A percentile compares a stretch with the other conserved stretches of the same genome.
These are phyloP conservation scores for Tetrao urogallus DNA, from an alignment of 2,113 vertebrate genomes.

Conservation along the genomic window DNA sequence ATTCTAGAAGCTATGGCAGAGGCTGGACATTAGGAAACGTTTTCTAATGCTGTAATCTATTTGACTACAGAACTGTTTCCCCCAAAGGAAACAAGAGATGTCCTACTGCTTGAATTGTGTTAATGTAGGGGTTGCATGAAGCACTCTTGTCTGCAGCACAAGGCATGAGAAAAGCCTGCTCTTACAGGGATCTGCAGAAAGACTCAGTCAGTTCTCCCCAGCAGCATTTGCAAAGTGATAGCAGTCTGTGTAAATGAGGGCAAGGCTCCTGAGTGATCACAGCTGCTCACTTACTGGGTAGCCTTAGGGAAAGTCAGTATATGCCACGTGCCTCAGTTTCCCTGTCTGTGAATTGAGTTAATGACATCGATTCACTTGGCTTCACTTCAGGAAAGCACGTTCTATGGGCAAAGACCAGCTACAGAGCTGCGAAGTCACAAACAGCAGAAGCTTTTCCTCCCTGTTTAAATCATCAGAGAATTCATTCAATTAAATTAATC, in stretches of 20 bases:
- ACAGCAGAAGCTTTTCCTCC: background rate
- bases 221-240: background rate
- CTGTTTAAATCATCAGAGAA: background rate
- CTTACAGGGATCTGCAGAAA: background rate
- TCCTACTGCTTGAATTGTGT: conserved; percentile 44
- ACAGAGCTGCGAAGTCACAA: background rate
- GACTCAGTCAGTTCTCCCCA: background rate
- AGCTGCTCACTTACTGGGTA: background rate
- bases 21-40: conserved; percentile 33
- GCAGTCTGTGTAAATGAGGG: background rate
- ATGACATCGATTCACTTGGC: background rate
- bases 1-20: conserved; percentile 38
- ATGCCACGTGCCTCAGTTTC: background rate
- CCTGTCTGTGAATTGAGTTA: background rate
- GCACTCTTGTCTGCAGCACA: background rate
- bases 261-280: background rate
- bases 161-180: background rate
- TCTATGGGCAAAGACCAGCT: background rate
- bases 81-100: conserved; percentile 39
- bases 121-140: conserved; percentile 4
- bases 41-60: conserved; percentile 51
- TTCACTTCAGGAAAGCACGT: background rate
- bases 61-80: conserved; percentile 24
- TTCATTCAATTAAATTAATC: background rate
- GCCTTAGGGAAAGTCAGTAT: background rate